A percentile compares a stretch with the other conserved stretches of the same genome.
Evolutionary conservation across 1,140 invertebrate species (phyloP).

Genomic region (Pantala flavescens): DNA sequence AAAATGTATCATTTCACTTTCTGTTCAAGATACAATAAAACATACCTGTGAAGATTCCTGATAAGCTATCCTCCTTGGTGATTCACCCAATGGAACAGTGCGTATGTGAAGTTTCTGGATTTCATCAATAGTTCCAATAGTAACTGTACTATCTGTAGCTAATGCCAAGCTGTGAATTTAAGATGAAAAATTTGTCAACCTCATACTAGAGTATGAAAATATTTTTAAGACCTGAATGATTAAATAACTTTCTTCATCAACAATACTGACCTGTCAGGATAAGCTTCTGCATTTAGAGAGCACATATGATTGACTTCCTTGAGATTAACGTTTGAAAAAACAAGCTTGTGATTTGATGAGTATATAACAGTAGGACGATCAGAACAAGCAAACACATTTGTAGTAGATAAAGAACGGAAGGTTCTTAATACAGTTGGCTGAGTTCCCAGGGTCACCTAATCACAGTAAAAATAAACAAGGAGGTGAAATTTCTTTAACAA

Average conservation of each 20-base stretch:
- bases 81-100: conserved; percentile 88
- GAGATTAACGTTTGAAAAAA: conserved; percentile 98
- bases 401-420: conserved; percentile 83
- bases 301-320: conserved; percentile 99
- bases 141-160: conserved; percentile 84
- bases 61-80: conserved; percentile 85
- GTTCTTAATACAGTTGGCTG: conserved; percentile 89
- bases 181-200: background rate
- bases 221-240: background rate
- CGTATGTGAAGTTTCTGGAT: conserved; percentile 96
- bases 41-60: conserved; percentile 77
- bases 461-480: conserved; percentile 14
- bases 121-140: conserved; percentile 97
- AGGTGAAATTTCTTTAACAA: background rate
- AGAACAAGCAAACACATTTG: conserved; percentile 97
- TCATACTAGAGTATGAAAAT: background rate
- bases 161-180: conserved; percentile 59
- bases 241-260: background rate
- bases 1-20: too few relatives aligned
- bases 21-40: background rate
- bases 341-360: conserved; percentile 96
- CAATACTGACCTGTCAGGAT: conserved; percentile 66
- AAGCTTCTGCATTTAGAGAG: conserved; percentile 86
- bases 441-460: conserved; percentile 79
- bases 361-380: conserved; percentile 98